Evolutionary conservation across 2,888 invertebrate species (phyloP), one percentile per base, ranked within the genome.

Genomic region (Ditula angustiorana): DNA sequence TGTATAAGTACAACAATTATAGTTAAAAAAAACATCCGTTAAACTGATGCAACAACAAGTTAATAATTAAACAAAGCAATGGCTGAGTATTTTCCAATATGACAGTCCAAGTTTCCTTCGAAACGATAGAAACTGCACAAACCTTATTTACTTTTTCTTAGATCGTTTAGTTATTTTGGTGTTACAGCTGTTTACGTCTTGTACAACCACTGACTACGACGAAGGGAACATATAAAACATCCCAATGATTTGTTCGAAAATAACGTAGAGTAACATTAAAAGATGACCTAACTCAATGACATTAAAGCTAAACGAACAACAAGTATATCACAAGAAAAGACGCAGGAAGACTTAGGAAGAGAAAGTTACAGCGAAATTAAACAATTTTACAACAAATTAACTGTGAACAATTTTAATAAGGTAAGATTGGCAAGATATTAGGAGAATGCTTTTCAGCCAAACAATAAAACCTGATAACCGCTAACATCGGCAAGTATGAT

Each of bases 81-180:
- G 66, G 59, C 44, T 71, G 72, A 74, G 72, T 72, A 74, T 71
- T 73, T 46, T 67, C 52, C 60, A 63, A 44, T 66, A 52, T 35
- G 62, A 67, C 61, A 50, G 46, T 41, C 46, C 33, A 53, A 41
- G 53, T 47, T 11, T 57, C 10, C 10, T 16, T 16, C 24, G 10
- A 33, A 35, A 23, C 24, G 5, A 13, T 28, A 41, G 11, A 33
- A 37, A n/a, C 28, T 11, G 10, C 5, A 19, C 7, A 23, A 28
- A 37, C 10, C 11, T 30, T 46, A 33, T 35, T 53, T 35, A 41
- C 16, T 33, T 35, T 26, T 19, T 23, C 13, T 53, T 30, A 33
- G 24, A 21, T 16, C 5, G 19, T 47, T 46, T 26, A 61, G 23
- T n/a, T 21, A 47, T 52, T 49, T 56, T 62, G 37, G 61, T 47